These are phyloP conservation scores for Cyrtorhinus lividipennis DNA, from an alignment of 1,140 invertebrate species.

Conservation along the genomic window DNA sequence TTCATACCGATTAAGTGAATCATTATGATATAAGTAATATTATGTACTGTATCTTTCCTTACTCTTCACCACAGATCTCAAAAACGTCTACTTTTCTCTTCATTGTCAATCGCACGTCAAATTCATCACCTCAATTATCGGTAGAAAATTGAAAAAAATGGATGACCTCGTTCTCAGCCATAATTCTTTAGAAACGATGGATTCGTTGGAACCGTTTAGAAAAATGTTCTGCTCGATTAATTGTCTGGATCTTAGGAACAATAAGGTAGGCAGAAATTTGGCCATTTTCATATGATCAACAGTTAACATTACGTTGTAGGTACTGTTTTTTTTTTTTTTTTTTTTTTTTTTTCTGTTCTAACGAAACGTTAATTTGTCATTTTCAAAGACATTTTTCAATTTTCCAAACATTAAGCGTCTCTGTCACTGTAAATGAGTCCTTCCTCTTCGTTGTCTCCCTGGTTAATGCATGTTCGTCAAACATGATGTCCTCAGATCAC, in stretches of 20 bases:
- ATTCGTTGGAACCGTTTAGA: not conserved
- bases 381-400: no score
- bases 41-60: no score
- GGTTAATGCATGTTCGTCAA: no score
- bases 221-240: not conserved
- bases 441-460: no score
- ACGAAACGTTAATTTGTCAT: no score
- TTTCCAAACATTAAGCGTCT: no score
- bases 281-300: not conserved
- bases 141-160: no score
- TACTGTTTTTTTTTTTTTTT: not conserved
- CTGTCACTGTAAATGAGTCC: no score
- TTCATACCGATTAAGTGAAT: not conserved
- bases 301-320: not conserved
- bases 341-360: no score
- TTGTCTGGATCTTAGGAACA: not conserved
- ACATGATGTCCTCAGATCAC: no score
- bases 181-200: not conserved
- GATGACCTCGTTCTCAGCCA: not conserved
- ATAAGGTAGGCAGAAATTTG: slow-evolving; percentile 3
- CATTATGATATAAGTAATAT: not conserved
- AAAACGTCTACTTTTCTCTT: not conserved
- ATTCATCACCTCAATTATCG: no score
- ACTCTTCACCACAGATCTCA: slow-evolving; percentile 10
- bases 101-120: no score